Percentiles rank a stretch among this genome's conserved stretches.
Conservation (phyloP, 2,797 vertebrate genomes). For the Neosilurus mollespiculum region DNA sequence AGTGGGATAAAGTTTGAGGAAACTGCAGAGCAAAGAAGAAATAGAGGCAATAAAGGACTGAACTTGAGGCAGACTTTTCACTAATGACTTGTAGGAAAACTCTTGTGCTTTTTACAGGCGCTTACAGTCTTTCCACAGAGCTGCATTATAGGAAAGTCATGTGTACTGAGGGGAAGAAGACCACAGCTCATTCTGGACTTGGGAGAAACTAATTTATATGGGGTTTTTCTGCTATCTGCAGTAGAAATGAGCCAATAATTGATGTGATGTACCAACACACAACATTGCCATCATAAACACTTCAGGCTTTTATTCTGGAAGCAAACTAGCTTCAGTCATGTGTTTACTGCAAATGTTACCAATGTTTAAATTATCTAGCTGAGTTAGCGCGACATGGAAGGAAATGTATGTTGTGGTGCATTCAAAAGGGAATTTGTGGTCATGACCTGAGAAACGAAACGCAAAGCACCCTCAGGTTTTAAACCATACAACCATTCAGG, state of each 20-base stretch:
- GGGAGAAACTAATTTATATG: background rate
- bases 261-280: background rate
- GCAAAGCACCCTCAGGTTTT: background rate
- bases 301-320: background rate
- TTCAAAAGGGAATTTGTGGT: background rate
- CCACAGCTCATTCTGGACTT: conserved; percentile 1
- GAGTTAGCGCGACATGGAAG: background rate
- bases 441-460: background rate
- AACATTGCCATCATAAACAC: background rate
- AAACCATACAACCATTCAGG: background rate
- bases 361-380: background rate
- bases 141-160: background rate
- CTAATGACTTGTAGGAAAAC: conserved; percentile 6
- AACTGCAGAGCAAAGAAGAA: background rate
- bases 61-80: background rate
- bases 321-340: background rate
- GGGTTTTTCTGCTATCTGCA: background rate
- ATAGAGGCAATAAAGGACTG: background rate
- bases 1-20: background rate
- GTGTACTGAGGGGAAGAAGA: background rate
- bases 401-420: background rate
- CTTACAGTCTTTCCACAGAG: background rate
- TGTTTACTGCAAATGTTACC: background rate
- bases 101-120: background rate
- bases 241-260: background rate